phyloP scores from a whole-genome alignment of 2,113 vertebrate genomes.

The Leptobrachium leishanense region DNA sequence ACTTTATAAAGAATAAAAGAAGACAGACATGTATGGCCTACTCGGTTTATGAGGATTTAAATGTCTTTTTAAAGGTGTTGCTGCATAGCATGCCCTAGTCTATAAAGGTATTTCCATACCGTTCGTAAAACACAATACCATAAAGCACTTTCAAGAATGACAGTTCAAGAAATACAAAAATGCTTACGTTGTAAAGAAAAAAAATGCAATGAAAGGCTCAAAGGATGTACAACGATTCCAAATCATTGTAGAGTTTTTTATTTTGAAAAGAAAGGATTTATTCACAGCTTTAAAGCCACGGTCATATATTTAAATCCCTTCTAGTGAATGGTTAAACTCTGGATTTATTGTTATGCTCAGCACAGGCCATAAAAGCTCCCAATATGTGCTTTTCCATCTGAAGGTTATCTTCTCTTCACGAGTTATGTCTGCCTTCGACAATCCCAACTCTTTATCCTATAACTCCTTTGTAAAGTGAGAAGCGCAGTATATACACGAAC shows the following conservation, averaged over 20 bases:
- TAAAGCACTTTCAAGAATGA: neutral
- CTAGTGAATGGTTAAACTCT: slow-evolving; percentile 41
- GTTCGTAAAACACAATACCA: neutral
- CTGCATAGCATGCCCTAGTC: neutral
- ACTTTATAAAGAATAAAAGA: too few relatives aligned
- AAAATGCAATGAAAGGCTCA: slow-evolving; percentile 31
- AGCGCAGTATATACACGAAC: neutral
- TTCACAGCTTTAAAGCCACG: slow-evolving; percentile 9
- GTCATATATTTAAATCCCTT: slow-evolving; percentile 40
- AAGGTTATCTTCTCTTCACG: slow-evolving; percentile 41
- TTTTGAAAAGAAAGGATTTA: slow-evolving; percentile 19
- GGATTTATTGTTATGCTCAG: slow-evolving; percentile 31
- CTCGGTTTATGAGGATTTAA: neutral
- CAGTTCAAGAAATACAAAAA: slow-evolving; percentile 4
- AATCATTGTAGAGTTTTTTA: slow-evolving; percentile 33
- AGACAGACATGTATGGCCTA: too few relatives aligned
- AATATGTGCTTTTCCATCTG: slow-evolving; percentile 32
- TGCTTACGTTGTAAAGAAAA: slow-evolving; percentile 26
- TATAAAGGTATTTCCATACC: neutral
- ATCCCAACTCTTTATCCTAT: slow-evolving; percentile 31
- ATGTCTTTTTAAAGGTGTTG: neutral
- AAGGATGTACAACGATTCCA: slow-evolving; percentile 18
- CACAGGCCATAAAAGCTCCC: slow-evolving; percentile 27
- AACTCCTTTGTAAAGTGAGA: slow-evolving; percentile 23
- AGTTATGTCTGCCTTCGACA: slow-evolving; percentile 29